Conservation (phyloP, 2,797 vertebrate species). For the Sebastes paucispinis region DNA sequence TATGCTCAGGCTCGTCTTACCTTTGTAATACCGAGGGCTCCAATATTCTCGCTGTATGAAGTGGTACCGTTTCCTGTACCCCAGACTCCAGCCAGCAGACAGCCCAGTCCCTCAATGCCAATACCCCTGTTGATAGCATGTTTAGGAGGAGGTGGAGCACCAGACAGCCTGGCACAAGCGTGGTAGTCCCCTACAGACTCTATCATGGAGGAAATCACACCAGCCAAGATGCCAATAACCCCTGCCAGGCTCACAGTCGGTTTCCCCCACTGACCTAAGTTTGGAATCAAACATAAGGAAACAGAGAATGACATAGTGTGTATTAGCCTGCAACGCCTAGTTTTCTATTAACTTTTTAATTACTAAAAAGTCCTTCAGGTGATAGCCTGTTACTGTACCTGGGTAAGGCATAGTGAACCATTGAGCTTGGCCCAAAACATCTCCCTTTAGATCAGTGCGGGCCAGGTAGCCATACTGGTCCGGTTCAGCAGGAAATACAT, state of each 20-base stretch:
- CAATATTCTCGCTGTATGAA: constrained; percentile 96
- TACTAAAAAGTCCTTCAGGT: neutral
- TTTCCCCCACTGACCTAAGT: constrained; percentile 92
- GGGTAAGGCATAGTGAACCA: constrained; percentile 96
- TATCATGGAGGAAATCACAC: constrained; percentile 95
- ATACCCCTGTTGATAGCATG: constrained; percentile 95
- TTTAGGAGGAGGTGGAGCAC: constrained; percentile 90
- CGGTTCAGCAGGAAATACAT: constrained; percentile 84
- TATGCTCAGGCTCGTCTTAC: constrained; percentile 71
- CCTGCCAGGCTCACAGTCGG: constrained; percentile 93
- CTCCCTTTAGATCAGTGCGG: constrained; percentile 89
- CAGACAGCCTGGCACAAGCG: constrained; percentile 92
- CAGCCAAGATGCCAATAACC: constrained; percentile 93
- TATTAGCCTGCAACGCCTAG: neutral
- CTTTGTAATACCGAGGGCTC: constrained; percentile 94
- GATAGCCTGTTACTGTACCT: constrained; percentile 76
- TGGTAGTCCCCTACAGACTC: constrained; percentile 97
- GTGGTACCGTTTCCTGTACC: constrained; percentile 96
- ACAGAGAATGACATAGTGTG: neutral
- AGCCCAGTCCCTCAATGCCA: constrained; percentile 93
- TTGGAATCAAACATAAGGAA: constrained; percentile 13
- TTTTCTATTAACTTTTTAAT: neutral
- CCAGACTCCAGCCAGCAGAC: constrained; percentile 94
- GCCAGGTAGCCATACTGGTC: constrained; percentile 86
- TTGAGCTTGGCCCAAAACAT: constrained; percentile 85